Evolutionary conservation across 2,888 invertebrate species (phyloP).

Genomic region (Theretra japonica): DNA sequence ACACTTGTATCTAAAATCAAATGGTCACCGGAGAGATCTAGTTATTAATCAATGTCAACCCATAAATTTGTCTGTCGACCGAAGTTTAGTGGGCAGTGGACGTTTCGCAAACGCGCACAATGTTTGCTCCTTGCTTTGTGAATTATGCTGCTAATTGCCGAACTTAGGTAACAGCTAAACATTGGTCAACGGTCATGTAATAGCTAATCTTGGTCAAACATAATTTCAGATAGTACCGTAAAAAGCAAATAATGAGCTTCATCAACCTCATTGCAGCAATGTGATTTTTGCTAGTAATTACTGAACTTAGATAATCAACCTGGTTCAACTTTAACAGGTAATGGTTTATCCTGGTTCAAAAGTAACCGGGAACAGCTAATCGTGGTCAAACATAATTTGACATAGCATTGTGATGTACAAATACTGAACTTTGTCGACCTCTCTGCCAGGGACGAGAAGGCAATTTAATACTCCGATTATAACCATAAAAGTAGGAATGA

Average conservation of each 20-base stretch:
- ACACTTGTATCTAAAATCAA: conserved; percentile 41
- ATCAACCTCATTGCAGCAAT: not conserved
- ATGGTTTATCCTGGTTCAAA: too few species aligned
- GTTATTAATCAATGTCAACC: conserved; percentile 48
- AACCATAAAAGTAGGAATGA: conserved; percentile 8
- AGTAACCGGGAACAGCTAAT: too few species aligned
- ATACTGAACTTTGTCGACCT: not conserved
- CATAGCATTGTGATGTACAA: not conserved
- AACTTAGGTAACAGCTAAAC: not conserved
- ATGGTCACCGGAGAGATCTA: conserved; percentile 39
- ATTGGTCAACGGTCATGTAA: too few species aligned
- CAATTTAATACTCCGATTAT: conserved; percentile 5
- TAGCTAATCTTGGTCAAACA: too few species aligned
- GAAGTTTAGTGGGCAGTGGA: conserved; percentile 19
- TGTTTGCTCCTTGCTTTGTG: conserved; percentile 9
- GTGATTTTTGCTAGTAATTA: too few species aligned
- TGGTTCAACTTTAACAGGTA: too few species aligned
- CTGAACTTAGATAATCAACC: too few species aligned
- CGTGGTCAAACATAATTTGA: not conserved
- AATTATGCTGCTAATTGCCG: not conserved
- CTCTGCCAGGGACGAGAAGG: not conserved
- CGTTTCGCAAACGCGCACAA: conserved; percentile 4
- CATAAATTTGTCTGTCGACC: conserved; percentile 39
- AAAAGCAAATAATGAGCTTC: too few species aligned
- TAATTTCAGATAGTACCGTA: too few species aligned